These are phyloP conservation scores for Staurois parvus DNA, from an alignment of 2,797 vertebrate species.

Conservation along the genomic window DNA sequence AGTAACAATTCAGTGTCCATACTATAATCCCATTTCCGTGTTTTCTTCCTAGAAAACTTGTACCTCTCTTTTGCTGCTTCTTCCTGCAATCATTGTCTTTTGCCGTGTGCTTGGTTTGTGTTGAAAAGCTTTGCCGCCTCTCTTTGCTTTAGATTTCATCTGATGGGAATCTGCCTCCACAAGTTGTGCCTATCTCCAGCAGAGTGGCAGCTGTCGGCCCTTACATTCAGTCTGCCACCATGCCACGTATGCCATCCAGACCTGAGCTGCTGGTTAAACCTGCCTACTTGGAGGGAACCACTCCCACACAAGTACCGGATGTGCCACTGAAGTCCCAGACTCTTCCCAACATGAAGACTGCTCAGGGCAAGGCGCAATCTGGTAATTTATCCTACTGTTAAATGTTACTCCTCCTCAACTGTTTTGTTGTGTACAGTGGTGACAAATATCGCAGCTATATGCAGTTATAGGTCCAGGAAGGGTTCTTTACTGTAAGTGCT, in stretches of 20 bases:
- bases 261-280: slow-evolving; percentile 91
- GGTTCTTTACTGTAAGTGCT: no score
- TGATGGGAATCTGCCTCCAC: slow-evolving; percentile 84
- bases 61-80: no score
- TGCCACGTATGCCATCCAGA: slow-evolving; percentile 88
- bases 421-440: no score
- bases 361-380: slow-evolving; percentile 69
- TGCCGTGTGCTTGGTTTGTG: slow-evolving; percentile 16
- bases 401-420: no score
- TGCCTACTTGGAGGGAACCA: slow-evolving; percentile 83
- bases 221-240: slow-evolving; percentile 95
- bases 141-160: slow-evolving; percentile 78
- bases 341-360: slow-evolving; percentile 75
- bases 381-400: slow-evolving; percentile 17
- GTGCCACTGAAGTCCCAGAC: slow-evolving; percentile 80
- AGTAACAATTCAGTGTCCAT: no score
- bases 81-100: background rate
- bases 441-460: no score
- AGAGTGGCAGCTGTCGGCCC: slow-evolving; percentile 97
- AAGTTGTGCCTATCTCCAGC: slow-evolving; percentile 79
- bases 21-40: no score
- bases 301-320: slow-evolving; percentile 77
- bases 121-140: slow-evolving; percentile 57
- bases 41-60: no score
- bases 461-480: no score